Evolutionary conservation across 2,888 invertebrate species (phyloP), one percentile per base, ranked within the genome.

Genomic region (Macrostomum cliftonense): DNA sequence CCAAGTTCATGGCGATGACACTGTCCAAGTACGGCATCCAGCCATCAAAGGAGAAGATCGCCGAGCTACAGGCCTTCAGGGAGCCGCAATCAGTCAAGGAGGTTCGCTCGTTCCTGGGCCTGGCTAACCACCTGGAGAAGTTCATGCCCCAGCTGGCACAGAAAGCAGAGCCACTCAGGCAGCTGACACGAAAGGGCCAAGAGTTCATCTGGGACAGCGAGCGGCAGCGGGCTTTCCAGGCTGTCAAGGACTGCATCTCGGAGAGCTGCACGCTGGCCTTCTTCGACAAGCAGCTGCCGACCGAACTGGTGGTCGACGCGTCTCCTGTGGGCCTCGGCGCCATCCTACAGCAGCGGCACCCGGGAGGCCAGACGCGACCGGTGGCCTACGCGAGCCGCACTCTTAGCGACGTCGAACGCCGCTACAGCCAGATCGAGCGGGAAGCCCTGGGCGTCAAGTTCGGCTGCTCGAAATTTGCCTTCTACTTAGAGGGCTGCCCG

Each of bases 261-360:
- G 42, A 19, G 19, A 53, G 56, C 1, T 36, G 42, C 13, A 53
- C 53, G 5, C 54, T 56, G 46, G 40, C 54, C 12, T 56, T 55
- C 37, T 58, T 45, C 28, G 51, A 57, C 21, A 49, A 53, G n/a
- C 36, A 47, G 16, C 45, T 52, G 21, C 11, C 45, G 40, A 53
- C 45, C 16, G 51, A 52, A n/a, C 40, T 59, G 2, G 39, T 51
- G 11, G 54, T 53, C 1, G 57, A 59, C 52, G 57, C 55, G 11
- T 55, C 53, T 39, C 56, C 57, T 9, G 52, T 55, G 4, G 58
- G 58, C 2, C 36, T 58, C 12, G 56, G 55, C 1, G 57, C 57
- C 11, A 53, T 58, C 7, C 43, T 57, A 1, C 47, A 47, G n/a
- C 58, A 60, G 20, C 40, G 56, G 13, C 52, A 49, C 17, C 28